Evolutionary conservation across 2,888 invertebrate genomes (phyloP).

Genomic region (Sisyra terminalis): DNA sequence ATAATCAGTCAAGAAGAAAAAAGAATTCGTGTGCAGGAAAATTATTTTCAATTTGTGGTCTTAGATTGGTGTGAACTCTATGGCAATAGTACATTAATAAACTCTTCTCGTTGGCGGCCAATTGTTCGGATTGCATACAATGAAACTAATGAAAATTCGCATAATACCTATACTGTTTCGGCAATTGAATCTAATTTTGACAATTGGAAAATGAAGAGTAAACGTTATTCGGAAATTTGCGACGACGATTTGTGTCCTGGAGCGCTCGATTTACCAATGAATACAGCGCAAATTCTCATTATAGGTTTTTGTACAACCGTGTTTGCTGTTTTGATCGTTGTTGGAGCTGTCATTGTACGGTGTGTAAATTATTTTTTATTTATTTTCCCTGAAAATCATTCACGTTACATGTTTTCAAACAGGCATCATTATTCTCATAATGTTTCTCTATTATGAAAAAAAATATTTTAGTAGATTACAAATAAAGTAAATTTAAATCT

Average conservation of each 20-base stretch:
- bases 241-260: constrained; percentile 18
- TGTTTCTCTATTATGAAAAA: too few relatives aligned
- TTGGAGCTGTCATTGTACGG: constrained; percentile 23
- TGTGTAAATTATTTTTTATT: constrained; percentile 13
- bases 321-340: constrained; percentile 21
- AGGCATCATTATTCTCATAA: background rate
- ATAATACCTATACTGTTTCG: constrained; percentile 16
- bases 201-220: constrained; percentile 26
- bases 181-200: constrained; percentile 22
- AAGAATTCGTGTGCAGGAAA: constrained; percentile 8
- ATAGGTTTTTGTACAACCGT: constrained; percentile 24
- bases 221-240: constrained; percentile 28
- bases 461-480: too few relatives aligned
- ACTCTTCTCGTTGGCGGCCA: constrained; percentile 4
- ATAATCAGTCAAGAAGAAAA: constrained; percentile 7
- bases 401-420: background rate
- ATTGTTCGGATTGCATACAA: constrained; percentile 9
- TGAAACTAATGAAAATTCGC: constrained; percentile 19
- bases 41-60: constrained; percentile 18
- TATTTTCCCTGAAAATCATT: background rate
- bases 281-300: constrained; percentile 24
- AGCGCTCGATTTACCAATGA: constrained; percentile 16
- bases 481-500: too few relatives aligned
- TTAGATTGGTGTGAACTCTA: constrained; percentile 22
- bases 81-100: constrained; percentile 6